Conservation (phyloP, 2,888 invertebrate genomes). For the Phrixothrix hirtus region DNA sequence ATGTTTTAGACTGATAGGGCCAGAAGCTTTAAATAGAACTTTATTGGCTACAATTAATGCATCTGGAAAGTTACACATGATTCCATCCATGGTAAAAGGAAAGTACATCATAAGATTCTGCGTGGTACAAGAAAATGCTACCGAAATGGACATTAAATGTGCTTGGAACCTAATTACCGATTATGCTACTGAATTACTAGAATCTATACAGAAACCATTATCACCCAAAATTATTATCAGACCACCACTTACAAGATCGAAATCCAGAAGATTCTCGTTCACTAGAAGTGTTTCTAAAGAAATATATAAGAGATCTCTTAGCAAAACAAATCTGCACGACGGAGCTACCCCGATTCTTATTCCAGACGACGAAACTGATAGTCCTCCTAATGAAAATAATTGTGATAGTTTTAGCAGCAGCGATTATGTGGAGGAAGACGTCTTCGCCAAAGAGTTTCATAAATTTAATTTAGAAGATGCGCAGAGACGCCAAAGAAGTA, state of each 20-base stretch:
- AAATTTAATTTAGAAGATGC: constrained; percentile 10
- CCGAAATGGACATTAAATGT: constrained; percentile 70
- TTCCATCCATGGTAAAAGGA: constrained; percentile 75
- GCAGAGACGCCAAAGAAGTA: constrained; percentile 5
- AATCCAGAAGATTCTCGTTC: constrained; percentile 62
- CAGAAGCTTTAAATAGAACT: constrained; percentile 73
- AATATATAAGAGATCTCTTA: constrained; percentile 58
- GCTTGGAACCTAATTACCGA: constrained; percentile 67
- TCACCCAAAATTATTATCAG: constrained; percentile 54
- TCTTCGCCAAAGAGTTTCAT: constrained; percentile 34
- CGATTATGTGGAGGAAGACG: constrained; percentile 14
- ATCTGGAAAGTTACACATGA: constrained; percentile 84
- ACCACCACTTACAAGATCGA: constrained; percentile 58
- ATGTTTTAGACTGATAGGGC: constrained; percentile 73
- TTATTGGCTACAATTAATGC: constrained; percentile 79
- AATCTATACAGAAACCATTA: constrained; percentile 51
- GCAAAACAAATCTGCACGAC: constrained; percentile 60
- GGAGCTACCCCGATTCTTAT: constrained; percentile 62
- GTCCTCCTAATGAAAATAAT: constrained; percentile 27
- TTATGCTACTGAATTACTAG: constrained; percentile 63
- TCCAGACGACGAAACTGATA: constrained; percentile 51
- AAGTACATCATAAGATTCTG: constrained; percentile 77
- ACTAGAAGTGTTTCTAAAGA: constrained; percentile 62
- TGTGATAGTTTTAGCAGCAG: constrained; percentile 13
- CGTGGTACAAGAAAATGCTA: constrained; percentile 77